Evolutionary conservation across 2,888 invertebrate genomes (phyloP).

Genomic region (Cetonia aurata): DNA sequence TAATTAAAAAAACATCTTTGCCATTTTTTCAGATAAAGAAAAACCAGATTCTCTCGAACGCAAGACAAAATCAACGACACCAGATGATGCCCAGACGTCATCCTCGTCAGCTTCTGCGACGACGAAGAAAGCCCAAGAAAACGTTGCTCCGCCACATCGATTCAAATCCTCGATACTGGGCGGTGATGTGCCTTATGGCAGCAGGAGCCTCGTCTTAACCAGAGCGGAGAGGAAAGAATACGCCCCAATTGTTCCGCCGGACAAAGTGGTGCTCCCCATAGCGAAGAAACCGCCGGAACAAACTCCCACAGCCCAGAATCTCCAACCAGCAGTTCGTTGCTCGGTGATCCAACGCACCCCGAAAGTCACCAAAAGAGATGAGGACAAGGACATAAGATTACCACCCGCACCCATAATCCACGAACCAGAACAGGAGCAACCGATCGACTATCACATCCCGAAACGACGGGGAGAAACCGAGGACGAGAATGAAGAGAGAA

Average conservation of each 20-base stretch:
- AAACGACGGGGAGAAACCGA: slow-evolving; percentile 80
- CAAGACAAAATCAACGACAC: slow-evolving; percentile 42
- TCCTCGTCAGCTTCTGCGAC: slow-evolving; percentile 18
- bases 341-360: slow-evolving; percentile 90
- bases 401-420: slow-evolving; percentile 57
- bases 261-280: slow-evolving; percentile 75
- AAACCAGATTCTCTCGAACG: slow-evolving; percentile 41
- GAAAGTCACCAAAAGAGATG: slow-evolving; percentile 60
- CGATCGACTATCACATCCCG: slow-evolving; percentile 90
- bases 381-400: slow-evolving; percentile 59
- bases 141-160: slow-evolving; percentile 71
- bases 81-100: slow-evolving; percentile 45
- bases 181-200: slow-evolving; percentile 86
- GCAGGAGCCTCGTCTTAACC: slow-evolving; percentile 82
- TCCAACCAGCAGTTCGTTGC: slow-evolving; percentile 73
- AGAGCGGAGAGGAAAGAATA: slow-evolving; percentile 87
- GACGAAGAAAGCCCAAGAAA: slow-evolving; percentile 42
- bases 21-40: slow-evolving; percentile 37
- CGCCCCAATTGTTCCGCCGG: slow-evolving; percentile 70
- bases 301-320: slow-evolving; percentile 59
- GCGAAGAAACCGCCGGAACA: slow-evolving; percentile 72
- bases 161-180: slow-evolving; percentile 87
- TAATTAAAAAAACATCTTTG: background rate
- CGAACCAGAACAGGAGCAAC: slow-evolving; percentile 86
- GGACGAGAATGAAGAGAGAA: slow-evolving; percentile 78